Conservation (phyloP, 2,797 vertebrate genomes). For the Enteromius afrohamiltoni region DNA sequence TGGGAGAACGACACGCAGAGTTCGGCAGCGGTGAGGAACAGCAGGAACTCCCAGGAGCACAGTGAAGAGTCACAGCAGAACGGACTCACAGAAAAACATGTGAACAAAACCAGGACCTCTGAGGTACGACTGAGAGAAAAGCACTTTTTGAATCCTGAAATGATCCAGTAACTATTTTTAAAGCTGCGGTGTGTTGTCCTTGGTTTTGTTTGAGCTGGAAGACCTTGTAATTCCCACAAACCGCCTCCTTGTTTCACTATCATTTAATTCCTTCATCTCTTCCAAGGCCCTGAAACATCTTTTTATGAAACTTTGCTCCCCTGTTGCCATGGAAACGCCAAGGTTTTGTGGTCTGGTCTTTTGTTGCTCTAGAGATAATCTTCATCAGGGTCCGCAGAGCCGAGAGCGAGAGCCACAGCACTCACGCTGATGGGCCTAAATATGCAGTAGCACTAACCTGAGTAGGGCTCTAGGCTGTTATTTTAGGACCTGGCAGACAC, state of each 20-base stretch:
- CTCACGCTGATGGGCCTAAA: constrained; percentile 49
- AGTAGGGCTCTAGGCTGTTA: constrained; percentile 14
- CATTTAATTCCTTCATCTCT: constrained; percentile 3
- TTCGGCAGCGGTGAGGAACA: constrained; percentile 44
- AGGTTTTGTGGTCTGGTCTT: constrained; percentile 1
- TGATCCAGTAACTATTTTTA: neutral
- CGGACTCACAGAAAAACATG: constrained; percentile 60
- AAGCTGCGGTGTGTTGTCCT: neutral
- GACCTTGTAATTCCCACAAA: constrained; percentile 17
- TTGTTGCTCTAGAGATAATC: constrained; percentile 55
- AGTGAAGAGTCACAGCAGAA: constrained; percentile 63
- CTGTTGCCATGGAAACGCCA: constrained; percentile 46
- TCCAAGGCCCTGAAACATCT: constrained; percentile 52
- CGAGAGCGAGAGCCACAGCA: neutral
- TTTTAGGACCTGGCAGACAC: constrained; percentile 44
- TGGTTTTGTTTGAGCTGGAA: neutral
- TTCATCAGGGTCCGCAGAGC: constrained; percentile 45
- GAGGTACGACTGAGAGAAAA: constrained; percentile 70
- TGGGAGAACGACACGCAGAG: constrained; percentile 88
- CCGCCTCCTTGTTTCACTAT: constrained; percentile 23
- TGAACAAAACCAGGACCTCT: constrained; percentile 74
- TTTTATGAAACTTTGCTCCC: constrained; percentile 41
- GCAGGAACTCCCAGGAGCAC: constrained; percentile 65
- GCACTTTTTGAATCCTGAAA: neutral
- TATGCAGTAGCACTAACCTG: constrained; percentile 47